These are phyloP conservation scores for Camelus bactrianus DNA, from an alignment of 2,113 vertebrate genomes.

Conservation along the genomic window DNA sequence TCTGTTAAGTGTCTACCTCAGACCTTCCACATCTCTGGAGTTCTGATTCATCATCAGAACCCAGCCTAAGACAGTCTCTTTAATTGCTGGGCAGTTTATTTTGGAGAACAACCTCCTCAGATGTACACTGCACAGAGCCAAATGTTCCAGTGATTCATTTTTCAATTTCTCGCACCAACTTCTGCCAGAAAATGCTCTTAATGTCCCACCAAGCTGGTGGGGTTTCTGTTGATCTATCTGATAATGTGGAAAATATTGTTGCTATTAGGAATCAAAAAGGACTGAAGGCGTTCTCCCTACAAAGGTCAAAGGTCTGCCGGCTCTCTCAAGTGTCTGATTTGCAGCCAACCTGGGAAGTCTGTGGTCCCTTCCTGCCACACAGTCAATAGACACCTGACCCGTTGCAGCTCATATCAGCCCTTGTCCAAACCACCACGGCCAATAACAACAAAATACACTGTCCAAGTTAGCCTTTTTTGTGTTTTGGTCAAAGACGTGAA, in stretches of 20 bases:
- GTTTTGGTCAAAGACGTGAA: not conserved
- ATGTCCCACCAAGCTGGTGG: not conserved
- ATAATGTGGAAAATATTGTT: not conserved
- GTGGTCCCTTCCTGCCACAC: not conserved
- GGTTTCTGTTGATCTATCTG: conserved; percentile 1
- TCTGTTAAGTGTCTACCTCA: not conserved
- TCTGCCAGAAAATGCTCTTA: conserved; percentile 49
- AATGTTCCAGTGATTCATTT: conserved; percentile 47
- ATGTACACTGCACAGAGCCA: not conserved
- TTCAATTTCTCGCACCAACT: conserved; percentile 13
- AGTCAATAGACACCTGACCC: not conserved
- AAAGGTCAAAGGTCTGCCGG: not conserved
- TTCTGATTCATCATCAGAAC: not conserved
- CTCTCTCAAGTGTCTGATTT: not conserved
- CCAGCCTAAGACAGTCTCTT: not conserved
- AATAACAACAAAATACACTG: not conserved
- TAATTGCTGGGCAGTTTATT: not conserved
- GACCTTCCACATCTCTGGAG: not conserved
- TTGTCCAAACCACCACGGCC: not conserved
- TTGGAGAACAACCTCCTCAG: not conserved
- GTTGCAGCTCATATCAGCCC: not conserved
- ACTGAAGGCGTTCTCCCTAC: not conserved
- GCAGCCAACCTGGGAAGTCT: not conserved
- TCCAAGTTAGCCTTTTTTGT: not conserved
- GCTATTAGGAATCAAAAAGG: not conserved